Percentiles rank a stretch among this genome's conserved stretches.
Evolutionary conservation across 2,888 invertebrate species (phyloP).

Genomic region (Gnatocerus cornutus): DNA sequence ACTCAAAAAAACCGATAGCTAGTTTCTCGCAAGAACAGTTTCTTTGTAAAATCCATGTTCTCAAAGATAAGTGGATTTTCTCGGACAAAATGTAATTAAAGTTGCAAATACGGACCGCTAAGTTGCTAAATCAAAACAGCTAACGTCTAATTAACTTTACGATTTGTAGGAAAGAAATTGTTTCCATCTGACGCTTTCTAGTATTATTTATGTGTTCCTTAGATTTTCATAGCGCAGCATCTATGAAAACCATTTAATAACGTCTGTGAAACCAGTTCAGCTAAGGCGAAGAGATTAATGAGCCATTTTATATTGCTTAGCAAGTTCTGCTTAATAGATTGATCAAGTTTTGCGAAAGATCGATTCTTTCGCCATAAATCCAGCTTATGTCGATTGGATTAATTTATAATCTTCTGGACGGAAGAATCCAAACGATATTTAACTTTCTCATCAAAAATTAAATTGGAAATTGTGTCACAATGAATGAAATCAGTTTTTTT

Average conservation of each 20-base stretch:
- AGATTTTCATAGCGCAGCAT: slow-evolving; percentile 39
- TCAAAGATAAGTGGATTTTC: slow-evolving; percentile 20
- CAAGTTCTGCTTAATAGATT: slow-evolving; percentile 43
- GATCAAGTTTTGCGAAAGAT: slow-evolving; percentile 45
- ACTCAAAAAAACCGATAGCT: too few species aligned
- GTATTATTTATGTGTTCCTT: slow-evolving; percentile 43
- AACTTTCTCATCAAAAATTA: slow-evolving; percentile 34
- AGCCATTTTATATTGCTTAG: slow-evolving; percentile 49
- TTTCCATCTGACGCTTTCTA: slow-evolving; percentile 26
- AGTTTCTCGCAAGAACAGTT: too few species aligned
- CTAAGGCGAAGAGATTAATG: slow-evolving; percentile 45
- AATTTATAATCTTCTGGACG: slow-evolving; percentile 31
- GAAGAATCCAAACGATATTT: slow-evolving; percentile 28
- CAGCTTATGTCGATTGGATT: slow-evolving; percentile 27
- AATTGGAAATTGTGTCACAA: slow-evolving; percentile 29
- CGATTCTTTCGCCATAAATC: slow-evolving; percentile 37
- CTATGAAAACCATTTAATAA: slow-evolving; percentile 42
- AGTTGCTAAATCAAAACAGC: slow-evolving; percentile 30
- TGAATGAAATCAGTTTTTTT: slow-evolving; percentile 27
- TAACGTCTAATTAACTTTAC: slow-evolving; percentile 37
- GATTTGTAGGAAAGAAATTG: slow-evolving; percentile 31
- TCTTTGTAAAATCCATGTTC: neutral
- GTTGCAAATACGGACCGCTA: slow-evolving; percentile 14
- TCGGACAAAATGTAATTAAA: slow-evolving; percentile 16
- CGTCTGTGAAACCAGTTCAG: slow-evolving; percentile 31